Percentiles rank a stretch among this genome's conserved stretches.
Conservation (phyloP, 2,113 vertebrate species). For the Cyanoliseus patagonus region DNA sequence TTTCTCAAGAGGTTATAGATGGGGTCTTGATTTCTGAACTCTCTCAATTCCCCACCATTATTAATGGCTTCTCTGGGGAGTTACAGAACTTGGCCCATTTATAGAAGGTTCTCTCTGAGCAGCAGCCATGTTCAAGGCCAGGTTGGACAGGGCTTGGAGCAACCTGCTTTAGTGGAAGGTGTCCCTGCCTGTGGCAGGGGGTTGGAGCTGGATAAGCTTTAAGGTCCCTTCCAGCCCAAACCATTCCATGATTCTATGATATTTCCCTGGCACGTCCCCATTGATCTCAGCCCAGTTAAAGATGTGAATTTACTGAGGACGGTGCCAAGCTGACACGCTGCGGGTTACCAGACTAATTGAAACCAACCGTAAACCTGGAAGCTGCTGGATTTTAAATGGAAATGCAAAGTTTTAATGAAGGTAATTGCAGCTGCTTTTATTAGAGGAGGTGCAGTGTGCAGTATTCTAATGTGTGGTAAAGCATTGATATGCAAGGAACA, state of each 20-base stretch:
- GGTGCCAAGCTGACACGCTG: neutral
- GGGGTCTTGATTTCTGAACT: neutral
- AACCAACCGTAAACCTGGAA: neutral
- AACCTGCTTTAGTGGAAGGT: neutral
- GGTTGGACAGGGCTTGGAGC: neutral
- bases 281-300: neutral
- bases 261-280: neutral
- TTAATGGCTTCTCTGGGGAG: neutral
- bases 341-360: neutral
- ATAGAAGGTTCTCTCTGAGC: neutral
- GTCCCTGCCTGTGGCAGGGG: neutral
- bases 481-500: neutral
- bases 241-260: neutral
- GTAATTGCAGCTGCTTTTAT: neutral
- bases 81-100: neutral
- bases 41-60: neutral
- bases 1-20: neutral
- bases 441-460: neutral
- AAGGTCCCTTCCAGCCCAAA: neutral
- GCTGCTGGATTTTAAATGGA: neutral
- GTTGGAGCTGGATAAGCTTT: neutral
- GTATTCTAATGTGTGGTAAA: rapidly evolving
- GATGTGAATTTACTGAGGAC: neutral
- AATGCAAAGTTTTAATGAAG: neutral
- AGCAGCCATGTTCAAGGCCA: neutral